Conservation (phyloP, 1,140 invertebrate species). For the Neomicropteryx cornuta region DNA sequence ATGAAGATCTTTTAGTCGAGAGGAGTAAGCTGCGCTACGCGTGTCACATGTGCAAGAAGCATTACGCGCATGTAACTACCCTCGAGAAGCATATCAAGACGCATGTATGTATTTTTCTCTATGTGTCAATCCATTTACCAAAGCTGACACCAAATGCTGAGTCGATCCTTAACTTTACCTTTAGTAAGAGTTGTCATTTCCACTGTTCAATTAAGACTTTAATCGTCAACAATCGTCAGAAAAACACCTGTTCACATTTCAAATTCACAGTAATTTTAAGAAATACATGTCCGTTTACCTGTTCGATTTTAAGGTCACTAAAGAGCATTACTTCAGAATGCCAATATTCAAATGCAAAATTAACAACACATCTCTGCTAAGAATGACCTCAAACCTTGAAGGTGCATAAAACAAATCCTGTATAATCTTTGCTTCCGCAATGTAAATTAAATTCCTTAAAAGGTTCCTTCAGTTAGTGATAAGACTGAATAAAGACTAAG, state of each 20-base stretch:
- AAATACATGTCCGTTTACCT: not conserved
- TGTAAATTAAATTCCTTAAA: too few relatives aligned
- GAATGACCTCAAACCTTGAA: too few relatives aligned
- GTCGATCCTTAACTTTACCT: not conserved
- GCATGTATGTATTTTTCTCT: constrained; percentile 25
- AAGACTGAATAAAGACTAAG: too few relatives aligned
- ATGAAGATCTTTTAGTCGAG: not conserved
- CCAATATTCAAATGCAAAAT: too few relatives aligned
- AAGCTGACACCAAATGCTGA: not conserved
- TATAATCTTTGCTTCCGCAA: too few relatives aligned
- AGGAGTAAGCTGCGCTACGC: constrained; percentile 43
- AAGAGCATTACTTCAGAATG: too few relatives aligned
- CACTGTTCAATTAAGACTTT: not conserved
- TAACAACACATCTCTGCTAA: too few relatives aligned
- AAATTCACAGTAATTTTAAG: not conserved
- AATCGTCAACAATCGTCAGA: constrained; percentile 13
- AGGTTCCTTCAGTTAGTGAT: too few relatives aligned
- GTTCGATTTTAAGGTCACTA: too few relatives aligned
- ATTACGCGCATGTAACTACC: constrained; percentile 69
- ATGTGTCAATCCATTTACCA: constrained; percentile 2
- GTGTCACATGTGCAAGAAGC: constrained; percentile 66
- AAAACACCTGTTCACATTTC: too few relatives aligned
- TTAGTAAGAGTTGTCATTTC: not conserved
- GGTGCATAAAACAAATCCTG: too few relatives aligned
- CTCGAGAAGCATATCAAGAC: constrained; percentile 60